Evolutionary conservation across 1,140 invertebrate species (phyloP).

Genomic region (Trichonephila clavata): DNA sequence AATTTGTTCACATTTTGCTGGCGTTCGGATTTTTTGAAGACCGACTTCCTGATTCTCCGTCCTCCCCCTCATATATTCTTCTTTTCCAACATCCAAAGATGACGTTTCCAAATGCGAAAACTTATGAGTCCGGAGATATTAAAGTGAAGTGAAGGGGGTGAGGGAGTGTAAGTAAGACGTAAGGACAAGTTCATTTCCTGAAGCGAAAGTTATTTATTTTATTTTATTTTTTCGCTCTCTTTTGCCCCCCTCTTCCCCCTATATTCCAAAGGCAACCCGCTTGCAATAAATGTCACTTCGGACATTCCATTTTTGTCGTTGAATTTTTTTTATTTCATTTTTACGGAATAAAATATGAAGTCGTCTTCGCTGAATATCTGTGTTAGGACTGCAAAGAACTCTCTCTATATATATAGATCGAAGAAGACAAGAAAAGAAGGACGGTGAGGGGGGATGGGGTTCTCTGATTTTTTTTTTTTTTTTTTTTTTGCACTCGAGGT

Average conservation of each 20-base stretch:
- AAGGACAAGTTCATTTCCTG: conserved; percentile 53
- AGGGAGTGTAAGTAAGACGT: conserved; percentile 39
- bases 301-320: conserved; percentile 31
- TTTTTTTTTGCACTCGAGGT: too few relatives aligned
- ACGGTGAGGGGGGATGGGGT: too few relatives aligned
- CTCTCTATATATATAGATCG: too few relatives aligned
- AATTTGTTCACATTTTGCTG: conserved; percentile 56
- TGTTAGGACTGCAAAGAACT: neutral
- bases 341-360: conserved; percentile 30
- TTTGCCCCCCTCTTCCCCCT: neutral
- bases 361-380: conserved; percentile 34
- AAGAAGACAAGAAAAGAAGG: neutral
- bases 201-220: conserved; percentile 44
- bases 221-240: neutral
- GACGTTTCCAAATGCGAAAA: conserved; percentile 53
- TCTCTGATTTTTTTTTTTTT: neutral
- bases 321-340: neutral
- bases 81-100: neutral
- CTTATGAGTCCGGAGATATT: conserved; percentile 55
- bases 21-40: conserved; percentile 44
- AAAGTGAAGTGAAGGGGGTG: conserved; percentile 21
- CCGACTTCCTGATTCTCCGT: conserved; percentile 2
- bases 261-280: neutral
- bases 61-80: neutral
- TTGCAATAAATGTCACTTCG: conserved; percentile 45